Base-by-base conservation (phyloP, 2,113 vertebrate genomes). In the Panthera tigris region DNA sequence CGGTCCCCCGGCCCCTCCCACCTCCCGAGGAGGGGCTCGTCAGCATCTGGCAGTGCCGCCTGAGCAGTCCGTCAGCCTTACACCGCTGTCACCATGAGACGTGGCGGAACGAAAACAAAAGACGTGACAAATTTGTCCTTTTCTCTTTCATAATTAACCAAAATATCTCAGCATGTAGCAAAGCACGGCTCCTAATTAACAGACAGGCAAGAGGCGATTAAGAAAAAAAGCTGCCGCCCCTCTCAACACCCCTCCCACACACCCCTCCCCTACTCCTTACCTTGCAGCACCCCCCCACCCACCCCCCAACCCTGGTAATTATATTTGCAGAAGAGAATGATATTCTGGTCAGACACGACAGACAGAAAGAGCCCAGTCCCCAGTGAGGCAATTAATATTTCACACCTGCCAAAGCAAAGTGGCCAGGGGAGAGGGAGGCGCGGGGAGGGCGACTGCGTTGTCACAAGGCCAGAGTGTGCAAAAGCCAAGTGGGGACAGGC, bases 361-460 rank as follows among this genome's bases (percentile, higher is more conserved):
- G 98, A 98, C 98, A 98, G 97, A 92, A 96, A 94, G 98, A 98
- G 97, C 97, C 98, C 86, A 55, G 97, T 99, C 99, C 99, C 99
- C 97, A 98, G 98, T 97, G 99, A 99, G 98, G 99, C 99, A 99
- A 99, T 99, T 99, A 99, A 99, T 99, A 99, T 99, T 99, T 99
- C 98, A 99, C 99, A 99, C 99, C 99, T 99, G 99, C 99, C 99
- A 99, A 89, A 98, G 98, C 97, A 96, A 97, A 98, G 96, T 97
- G 95, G 98, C 65, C 76, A 86, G 63, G 96, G 91, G 50, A 80
- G 96, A 66, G 57, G 48, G 80, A 57, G 97, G 96, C 36, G 4
- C 69, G 5, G 97, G 86, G 88, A 91, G 95, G 93, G 95, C 82
- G 31, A 78, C 86, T n/a, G 83, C 8, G 0, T 89, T 92, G 87